Evolutionary conservation across 2,888 invertebrate genomes (phyloP), one percentile per base, ranked within the genome.

Genomic region (Schizotus pectinicornis): DNA sequence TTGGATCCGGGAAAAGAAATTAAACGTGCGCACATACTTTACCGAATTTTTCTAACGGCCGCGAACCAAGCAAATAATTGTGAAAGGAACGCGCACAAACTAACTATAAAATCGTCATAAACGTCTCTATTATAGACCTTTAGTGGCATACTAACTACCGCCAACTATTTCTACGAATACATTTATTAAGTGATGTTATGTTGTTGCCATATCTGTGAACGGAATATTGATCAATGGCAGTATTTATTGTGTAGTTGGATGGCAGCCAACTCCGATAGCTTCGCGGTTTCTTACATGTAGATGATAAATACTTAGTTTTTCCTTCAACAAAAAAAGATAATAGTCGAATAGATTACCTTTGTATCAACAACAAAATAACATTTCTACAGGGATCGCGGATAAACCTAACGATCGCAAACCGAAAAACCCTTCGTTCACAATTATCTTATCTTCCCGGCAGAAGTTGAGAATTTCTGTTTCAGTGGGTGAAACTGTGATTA

Each of bases 21-120:
- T 49, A 48, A 56, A 32, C 22, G 22, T 22, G 22, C 2, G 5
- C 22, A 22, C 22, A 22, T 22, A 22, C 22, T 22, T 49, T 56
- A 49, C 43, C 48, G 9, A 56, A 56, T 56, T 56, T 54, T 56
- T 56, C 42, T 34, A 43, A 49, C 43, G 53, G n/a, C n/a, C n/a
- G n/a, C n/a, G n/a, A n/a, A n/a, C n/a, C n/a, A 35, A 30, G 43
- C 36, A 35, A 52, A 43, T 33, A 41, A 50, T 59, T 60, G 54
- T 42, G 56, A 59, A 61, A 57, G 57, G 54, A 56, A 49, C 61
- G 56, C 56, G 61, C 50, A 64, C 62, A 51, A 62, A 56, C 58
- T 55, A 50, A 56, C 61, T 43, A 69, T 61, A 61, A 67, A 68
- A 68, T 68, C 62, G 66, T 69, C 69, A 65, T 69, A 67, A 69